phyloP scores from a whole-genome alignment of 2,113 vertebrate species.

The Poeciliopsis prolifica region DNA sequence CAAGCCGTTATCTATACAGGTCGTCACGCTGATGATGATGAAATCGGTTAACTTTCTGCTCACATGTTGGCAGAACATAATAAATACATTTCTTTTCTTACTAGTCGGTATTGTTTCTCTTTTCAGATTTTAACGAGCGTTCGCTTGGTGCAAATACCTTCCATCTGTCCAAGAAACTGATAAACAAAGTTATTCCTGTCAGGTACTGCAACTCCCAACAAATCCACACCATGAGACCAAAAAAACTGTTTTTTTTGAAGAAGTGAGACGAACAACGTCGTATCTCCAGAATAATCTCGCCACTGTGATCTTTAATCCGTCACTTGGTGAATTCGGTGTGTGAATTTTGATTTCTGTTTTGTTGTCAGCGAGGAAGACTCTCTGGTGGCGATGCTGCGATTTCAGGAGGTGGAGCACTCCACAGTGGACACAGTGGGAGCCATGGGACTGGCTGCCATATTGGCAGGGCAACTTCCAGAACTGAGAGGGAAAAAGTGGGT shows the following conservation, averaged over 20 bases:
- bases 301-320: not conserved
- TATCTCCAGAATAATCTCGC: not conserved
- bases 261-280: too few relatives aligned
- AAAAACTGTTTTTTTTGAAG: too few relatives aligned
- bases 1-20: too few relatives aligned
- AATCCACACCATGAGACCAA: not conserved
- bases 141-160: constrained; percentile 84
- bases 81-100: not conserved
- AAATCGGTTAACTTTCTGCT: not conserved
- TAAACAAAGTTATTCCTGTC: constrained; percentile 87
- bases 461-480: constrained; percentile 85
- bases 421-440: constrained; percentile 87
- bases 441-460: constrained; percentile 86
- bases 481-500: constrained; percentile 88
- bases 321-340: not conserved
- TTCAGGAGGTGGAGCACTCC: constrained; percentile 88
- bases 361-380: constrained; percentile 83
- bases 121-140: constrained; percentile 83
- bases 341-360: not conserved
- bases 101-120: constrained; percentile 11
- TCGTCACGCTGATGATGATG: too few relatives aligned
- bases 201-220: constrained; percentile 73
- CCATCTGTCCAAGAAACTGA: constrained; percentile 84
- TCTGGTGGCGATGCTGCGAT: constrained; percentile 86
- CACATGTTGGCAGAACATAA: not conserved